These are phyloP conservation scores for Dasyornis broadbenti DNA, from an alignment of 2,113 vertebrate genomes.

Conservation along the genomic window DNA sequence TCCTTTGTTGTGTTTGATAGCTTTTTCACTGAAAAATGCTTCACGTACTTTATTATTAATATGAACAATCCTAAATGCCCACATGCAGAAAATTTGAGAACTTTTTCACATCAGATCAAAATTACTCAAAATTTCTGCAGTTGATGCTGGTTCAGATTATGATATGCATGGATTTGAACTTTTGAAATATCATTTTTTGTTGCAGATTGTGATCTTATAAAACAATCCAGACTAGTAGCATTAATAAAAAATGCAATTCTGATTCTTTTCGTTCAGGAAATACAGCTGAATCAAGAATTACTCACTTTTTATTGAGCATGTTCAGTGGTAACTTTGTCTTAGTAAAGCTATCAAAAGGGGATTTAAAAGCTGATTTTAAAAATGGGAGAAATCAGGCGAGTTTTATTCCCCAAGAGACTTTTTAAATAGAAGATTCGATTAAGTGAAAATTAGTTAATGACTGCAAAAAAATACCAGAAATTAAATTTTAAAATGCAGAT, in stretches of 20 bases:
- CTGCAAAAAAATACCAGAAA: slow-evolving; percentile 29
- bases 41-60: neutral
- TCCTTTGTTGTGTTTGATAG: neutral
- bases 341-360: neutral
- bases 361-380: neutral
- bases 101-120: neutral
- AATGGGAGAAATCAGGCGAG: neutral
- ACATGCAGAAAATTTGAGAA: neutral
- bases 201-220: neutral
- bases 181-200: neutral
- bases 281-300: neutral
- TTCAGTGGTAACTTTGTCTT: neutral
- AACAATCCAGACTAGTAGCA: neutral
- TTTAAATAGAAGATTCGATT: slow-evolving; percentile 32
- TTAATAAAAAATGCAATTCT: neutral
- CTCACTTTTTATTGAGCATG: neutral
- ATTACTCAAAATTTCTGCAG: neutral
- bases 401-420: neutral
- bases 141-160: neutral
- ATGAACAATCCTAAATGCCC: neutral
- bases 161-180: neutral
- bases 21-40: neutral
- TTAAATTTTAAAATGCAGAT: neutral
- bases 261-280: neutral
- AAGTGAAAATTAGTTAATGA: slow-evolving; percentile 12